phyloP scores from a whole-genome alignment of 2,797 vertebrate species.

The Semotilus atromaculatus region DNA sequence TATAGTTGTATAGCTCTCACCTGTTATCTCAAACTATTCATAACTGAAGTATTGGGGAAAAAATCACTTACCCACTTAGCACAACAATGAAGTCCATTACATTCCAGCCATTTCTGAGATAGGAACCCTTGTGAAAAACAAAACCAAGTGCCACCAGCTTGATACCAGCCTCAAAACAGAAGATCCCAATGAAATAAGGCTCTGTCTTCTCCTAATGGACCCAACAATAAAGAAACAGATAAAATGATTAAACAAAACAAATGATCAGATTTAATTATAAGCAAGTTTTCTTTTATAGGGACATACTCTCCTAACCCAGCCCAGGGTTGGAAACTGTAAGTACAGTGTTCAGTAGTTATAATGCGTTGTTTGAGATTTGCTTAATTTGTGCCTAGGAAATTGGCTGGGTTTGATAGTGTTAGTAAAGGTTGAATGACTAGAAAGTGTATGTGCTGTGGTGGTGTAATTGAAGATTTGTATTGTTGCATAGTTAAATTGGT shows the following conservation, averaged over 20 bases:
- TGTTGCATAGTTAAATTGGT: background rate
- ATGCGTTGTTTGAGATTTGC: background rate
- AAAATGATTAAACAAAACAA: background rate
- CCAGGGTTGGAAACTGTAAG: background rate
- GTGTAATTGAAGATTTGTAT: background rate
- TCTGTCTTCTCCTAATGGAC: slow-evolving; percentile 91
- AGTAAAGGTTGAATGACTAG: background rate
- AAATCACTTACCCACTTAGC: slow-evolving; percentile 92
- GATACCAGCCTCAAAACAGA: slow-evolving; percentile 98
- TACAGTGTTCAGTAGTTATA: background rate
- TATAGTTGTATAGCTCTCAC: background rate
- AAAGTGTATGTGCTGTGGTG: background rate
- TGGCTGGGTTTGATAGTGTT: background rate
- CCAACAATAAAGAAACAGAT: background rate
- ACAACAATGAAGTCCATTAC: slow-evolving; percentile 99
- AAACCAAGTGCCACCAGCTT: slow-evolving; percentile 97
- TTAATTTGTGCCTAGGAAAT: background rate
- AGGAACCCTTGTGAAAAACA: slow-evolving; percentile 98
- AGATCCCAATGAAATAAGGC: slow-evolving; percentile 98
- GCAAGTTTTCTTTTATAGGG: background rate
- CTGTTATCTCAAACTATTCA: background rate
- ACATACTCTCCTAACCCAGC: background rate
- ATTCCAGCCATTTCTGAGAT: slow-evolving; percentile 98
- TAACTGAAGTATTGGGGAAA: background rate
- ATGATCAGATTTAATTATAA: background rate